A percentile compares a stretch with the other conserved stretches of the same genome.
Evolutionary conservation across 2,113 vertebrate genomes (phyloP).

Genomic region (Lepus americanus): DNA sequence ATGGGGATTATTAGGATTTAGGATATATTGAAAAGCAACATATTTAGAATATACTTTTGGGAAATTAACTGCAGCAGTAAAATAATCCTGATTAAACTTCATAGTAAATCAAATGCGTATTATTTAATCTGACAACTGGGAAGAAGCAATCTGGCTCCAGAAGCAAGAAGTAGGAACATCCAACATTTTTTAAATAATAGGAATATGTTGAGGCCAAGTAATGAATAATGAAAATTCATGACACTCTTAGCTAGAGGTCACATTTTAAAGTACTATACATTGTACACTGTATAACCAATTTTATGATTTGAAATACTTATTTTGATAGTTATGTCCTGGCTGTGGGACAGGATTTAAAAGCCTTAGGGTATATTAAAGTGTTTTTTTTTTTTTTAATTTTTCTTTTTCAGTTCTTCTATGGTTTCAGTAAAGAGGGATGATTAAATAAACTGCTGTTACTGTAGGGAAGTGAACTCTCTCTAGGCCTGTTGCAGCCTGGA

Average conservation of each 20-base stretch:
- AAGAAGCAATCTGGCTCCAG: constrained; percentile 84
- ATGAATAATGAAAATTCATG: neutral
- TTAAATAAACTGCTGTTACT: neutral
- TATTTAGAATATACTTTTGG: constrained; percentile 83
- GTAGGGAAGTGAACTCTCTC: neutral
- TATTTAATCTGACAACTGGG: constrained; percentile 81
- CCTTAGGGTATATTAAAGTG: constrained; percentile 7
- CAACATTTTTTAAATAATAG: neutral
- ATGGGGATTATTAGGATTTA: constrained; percentile 77
- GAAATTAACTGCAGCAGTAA: constrained; percentile 84
- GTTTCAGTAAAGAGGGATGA: neutral
- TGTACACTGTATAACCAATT: neutral
- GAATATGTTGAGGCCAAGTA: constrained; percentile 47
- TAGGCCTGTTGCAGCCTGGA: neutral
- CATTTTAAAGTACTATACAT: constrained; percentile 3
- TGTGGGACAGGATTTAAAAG: neutral
- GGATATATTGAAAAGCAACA: constrained; percentile 28
- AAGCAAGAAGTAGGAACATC: constrained; percentile 33
- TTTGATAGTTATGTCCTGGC: neutral
- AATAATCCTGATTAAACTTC: constrained; percentile 89
- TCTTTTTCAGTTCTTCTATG: neutral
- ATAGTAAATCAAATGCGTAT: constrained; percentile 81
- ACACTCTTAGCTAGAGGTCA: constrained; percentile 29
- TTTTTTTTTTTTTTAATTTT: constrained; percentile 49
- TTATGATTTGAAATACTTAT: neutral